Evolutionary conservation across 2,888 invertebrate species (phyloP).

Genomic region (Cantharis nigra): DNA sequence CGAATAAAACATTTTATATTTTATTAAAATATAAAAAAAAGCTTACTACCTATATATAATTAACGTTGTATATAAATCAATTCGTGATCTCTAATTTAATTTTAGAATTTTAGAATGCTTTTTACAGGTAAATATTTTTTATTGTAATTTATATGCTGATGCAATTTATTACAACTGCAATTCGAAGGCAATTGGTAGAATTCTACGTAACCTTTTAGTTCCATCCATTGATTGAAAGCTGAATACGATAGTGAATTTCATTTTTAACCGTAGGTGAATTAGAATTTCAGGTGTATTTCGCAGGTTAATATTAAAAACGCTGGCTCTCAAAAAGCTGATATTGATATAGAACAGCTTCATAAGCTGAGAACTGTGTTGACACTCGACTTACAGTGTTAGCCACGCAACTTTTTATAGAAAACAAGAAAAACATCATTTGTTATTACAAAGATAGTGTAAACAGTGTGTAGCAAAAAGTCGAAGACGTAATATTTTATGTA

Average conservation of each 20-base stretch:
- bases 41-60: no score
- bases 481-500: neutral
- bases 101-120: no score
- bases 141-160: no score
- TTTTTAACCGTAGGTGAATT: neutral
- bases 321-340: neutral
- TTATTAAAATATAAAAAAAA: no score
- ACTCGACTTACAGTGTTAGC: neutral
- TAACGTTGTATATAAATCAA: no score
- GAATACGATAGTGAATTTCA: neutral
- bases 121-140: no score
- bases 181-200: no score
- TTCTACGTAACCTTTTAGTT: no score
- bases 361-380: neutral
- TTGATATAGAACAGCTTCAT: neutral
- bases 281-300: neutral
- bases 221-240: no score
- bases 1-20: no score
- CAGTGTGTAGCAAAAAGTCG: neutral
- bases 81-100: no score
- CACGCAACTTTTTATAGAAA: neutral
- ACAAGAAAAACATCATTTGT: neutral
- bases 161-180: no score
- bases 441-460: neutral
- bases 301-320: neutral